Evolutionary conservation across 2,797 vertebrate species (phyloP).

Genomic region (Cuculus canorus): DNA sequence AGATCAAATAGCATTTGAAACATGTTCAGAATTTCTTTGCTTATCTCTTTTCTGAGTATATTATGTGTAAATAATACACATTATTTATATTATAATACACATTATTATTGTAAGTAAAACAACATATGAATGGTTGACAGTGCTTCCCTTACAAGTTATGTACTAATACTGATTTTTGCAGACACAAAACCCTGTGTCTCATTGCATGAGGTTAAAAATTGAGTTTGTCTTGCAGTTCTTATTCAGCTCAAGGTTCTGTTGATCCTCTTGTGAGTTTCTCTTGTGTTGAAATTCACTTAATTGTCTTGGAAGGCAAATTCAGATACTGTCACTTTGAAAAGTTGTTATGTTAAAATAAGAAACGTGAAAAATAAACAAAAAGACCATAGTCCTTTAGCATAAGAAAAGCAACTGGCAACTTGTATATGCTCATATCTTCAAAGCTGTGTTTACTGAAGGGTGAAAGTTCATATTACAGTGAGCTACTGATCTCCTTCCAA

Average conservation of each 20-base stretch:
- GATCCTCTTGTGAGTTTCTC: not conserved
- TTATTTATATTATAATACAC: too few relatives aligned
- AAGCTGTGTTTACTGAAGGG: constrained; percentile 15
- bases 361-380: not conserved
- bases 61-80: not conserved
- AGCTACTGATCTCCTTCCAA: constrained; percentile 41
- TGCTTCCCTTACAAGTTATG: not conserved
- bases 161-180: not conserved
- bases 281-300: not conserved
- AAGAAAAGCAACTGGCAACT: not conserved
- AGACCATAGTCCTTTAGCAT: not conserved
- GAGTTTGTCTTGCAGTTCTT: not conserved
- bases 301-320: not conserved
- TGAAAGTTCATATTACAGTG: constrained; percentile 53
- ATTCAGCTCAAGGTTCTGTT: not conserved
- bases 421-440: not conserved
- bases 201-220: not conserved
- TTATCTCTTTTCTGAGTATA: not conserved
- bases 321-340: not conserved
- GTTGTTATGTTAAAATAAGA: not conserved
- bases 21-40: not conserved
- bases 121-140: not conserved
- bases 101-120: too few relatives aligned
- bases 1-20: not conserved
- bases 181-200: not conserved